Evolutionary conservation across 2,113 vertebrate genomes (phyloP).

Genomic region (Mixornis gularis): DNA sequence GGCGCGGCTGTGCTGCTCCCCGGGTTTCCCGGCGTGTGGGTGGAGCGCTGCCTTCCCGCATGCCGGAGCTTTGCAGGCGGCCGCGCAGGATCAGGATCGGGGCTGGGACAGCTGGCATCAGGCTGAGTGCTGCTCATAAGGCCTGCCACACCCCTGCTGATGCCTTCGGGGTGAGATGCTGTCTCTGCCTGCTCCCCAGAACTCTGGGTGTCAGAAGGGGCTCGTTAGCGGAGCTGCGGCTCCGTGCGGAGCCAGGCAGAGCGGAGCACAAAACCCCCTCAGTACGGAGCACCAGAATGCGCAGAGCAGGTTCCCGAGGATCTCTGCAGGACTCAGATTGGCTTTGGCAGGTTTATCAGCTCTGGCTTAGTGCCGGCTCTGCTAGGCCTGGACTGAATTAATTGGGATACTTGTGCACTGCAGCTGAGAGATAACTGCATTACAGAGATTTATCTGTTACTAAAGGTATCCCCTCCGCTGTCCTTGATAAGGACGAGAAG

Average conservation of each 20-base stretch:
- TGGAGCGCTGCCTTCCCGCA: background rate
- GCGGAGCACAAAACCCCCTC: background rate
- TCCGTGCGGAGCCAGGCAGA: background rate
- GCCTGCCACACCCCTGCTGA: background rate
- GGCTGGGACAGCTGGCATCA: background rate
- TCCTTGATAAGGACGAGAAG: conserved; percentile 34
- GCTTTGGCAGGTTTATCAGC: conserved; percentile 61
- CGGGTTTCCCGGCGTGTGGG: background rate
- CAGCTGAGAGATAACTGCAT: conserved; percentile 61
- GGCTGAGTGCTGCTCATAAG: background rate
- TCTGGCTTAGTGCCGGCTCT: conserved; percentile 57
- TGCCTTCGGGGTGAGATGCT: background rate
- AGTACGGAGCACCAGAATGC: fast-evolving
- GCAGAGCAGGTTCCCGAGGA: background rate
- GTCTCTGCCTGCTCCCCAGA: background rate
- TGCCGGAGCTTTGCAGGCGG: background rate
- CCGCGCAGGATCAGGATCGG: background rate
- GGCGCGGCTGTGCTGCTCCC: background rate
- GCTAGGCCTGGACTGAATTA: conserved; percentile 60
- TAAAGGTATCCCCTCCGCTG: conserved; percentile 48
- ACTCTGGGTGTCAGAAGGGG: background rate
- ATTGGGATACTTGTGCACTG: conserved; percentile 59
- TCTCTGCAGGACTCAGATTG: conserved; percentile 45
- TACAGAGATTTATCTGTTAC: conserved; percentile 62
- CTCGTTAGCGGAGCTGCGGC: fast-evolving